Base-by-base conservation (phyloP, 2,888 invertebrate species). In the Chesias legatella region DNA sequence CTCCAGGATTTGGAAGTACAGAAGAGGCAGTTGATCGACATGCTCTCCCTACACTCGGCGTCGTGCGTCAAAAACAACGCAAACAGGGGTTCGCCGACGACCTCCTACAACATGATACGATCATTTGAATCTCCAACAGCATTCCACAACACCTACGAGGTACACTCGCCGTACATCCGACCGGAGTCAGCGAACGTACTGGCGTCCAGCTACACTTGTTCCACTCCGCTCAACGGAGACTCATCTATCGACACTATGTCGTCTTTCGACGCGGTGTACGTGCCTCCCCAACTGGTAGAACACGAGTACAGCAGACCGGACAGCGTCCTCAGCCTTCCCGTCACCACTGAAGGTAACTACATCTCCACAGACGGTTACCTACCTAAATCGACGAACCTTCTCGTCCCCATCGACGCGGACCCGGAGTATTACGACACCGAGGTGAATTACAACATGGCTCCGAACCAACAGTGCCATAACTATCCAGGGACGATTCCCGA, bases 1-100 rank as follows among this genome's bases (percentile, higher is more conserved):
- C 82, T 79, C 27, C 93, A 95, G 79, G 92, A 93, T 62, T 84
- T 96, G 64, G 94, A 95, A 81, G 92, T 91, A 36, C 94, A 96
- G 71, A 91, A 93, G 63, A 91, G 93, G 51, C 91, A 93, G 66
- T 86, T 97, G 43, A 90, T 93, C 61, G 95, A 95, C 58, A 94
- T 95, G 92, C 80, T 96, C 57, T 91, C 93, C 35, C 79, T 91
- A 8, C 96, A 96, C 76, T 89, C 91, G 25, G 91, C 94, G 0
- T 90, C 91, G 7, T 96, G 96, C 67, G 85, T 92, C 43, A 91
- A 91, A 56, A 82, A 83, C 57, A 79, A 74, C 53, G 59, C 79
- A 34, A 75, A 73, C 32, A 66, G 85, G 41, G 60, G 75, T 33
- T 90, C 88, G 1, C 84, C 88, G 2, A 74, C 75, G 8, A 61